Evolutionary conservation across 1,140 invertebrate genomes (phyloP).

Genomic region (honey bee (Apis mellifera)): Amel_HAv3.1 CM009943.2:4981501-4982000

Average conservation of each 20-base stretch:
- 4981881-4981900: not conserved
- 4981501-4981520: conserved; percentile 66
- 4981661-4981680: not conserved
- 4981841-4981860: not conserved
- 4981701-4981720: not conserved
- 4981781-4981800: too few relatives aligned
- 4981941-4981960: not conserved
- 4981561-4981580: conserved; percentile 12
- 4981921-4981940: not conserved
- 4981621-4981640: not conserved
- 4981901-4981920: not conserved
- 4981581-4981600: not conserved
- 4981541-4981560: conserved; percentile 34
- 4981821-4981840: too few relatives aligned
- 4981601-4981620: conserved; percentile 26
- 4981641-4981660: not conserved
- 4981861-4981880: too few relatives aligned
- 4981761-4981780: too few relatives aligned
- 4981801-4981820: too few relatives aligned
- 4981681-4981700: not conserved
- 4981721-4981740: too few relatives aligned
- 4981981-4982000: not conserved
- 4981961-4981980: not conserved
- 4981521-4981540: conserved; percentile 54
- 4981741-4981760: too few relatives aligned